Evolutionary conservation across 1,140 invertebrate genomes (phyloP), one percentile per base, ranked within the genome.

Genomic region (Agrypnia vestita): DNA sequence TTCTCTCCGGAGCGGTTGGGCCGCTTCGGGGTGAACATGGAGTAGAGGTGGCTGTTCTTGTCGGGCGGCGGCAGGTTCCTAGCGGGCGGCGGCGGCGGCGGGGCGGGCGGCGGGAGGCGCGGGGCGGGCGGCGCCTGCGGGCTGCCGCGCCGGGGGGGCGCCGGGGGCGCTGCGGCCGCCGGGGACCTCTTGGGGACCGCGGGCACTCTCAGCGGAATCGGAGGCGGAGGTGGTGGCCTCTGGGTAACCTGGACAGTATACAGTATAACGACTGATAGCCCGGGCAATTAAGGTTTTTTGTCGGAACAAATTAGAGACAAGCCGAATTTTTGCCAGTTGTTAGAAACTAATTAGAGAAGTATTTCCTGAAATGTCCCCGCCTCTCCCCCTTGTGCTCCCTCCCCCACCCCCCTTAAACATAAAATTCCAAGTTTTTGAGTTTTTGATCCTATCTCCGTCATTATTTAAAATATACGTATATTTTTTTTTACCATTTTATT

Each of bases 141-240:
- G 46, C 59, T 85, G 85, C 84, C 84, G 21, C 86, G 83, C 80
- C 87, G 86, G 4, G 87, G 87, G 35, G 88, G 43, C 85, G 88
- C 86, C 19, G 84, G 84, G 11, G 84, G 82, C 17, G 90, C 90
- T 59, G 17, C 67, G 15, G 43, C 43, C 67, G 19, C 67, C n/a
- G 53, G 81, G 84, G 12, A 62, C 47, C 90, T 84, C 67, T 90
- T 89, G 10, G 89, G 89, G 21, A 90, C 89, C 6, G 88, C 87
- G 15, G 89, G 88, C 8, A 87, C 86, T 72, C 89, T 84, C 83
- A 87, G 80, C 44, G 90, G 90, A 71, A 91, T 87, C 69, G 90
- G 90, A n/a, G 82, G 83, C 8, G 82, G 83, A 25, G 67, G 67
- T 12, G 67, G 46, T 8, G 79, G 67, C 25, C 73, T 51, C 59